Evolutionary conservation across 2,888 invertebrate species (phyloP).

Genomic region (Apotomis capreana): DNA sequence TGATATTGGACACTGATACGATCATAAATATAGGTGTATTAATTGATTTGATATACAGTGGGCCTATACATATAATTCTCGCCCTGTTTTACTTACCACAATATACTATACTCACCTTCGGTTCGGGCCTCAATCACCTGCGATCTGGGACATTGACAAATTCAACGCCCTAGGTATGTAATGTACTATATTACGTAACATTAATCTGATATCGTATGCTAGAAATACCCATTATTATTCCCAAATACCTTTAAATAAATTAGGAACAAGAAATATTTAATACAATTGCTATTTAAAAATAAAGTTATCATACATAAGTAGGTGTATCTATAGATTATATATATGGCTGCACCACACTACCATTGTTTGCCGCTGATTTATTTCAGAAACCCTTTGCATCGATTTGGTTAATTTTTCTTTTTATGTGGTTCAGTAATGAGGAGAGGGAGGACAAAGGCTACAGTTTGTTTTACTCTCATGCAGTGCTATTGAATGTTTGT

Average conservation of each 20-base stretch:
- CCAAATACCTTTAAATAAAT: constrained; percentile 15
- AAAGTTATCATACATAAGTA: constrained; percentile 13
- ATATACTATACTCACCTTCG: too few relatives aligned
- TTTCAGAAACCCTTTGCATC: constrained; percentile 41
- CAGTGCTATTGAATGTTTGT: constrained; percentile 25
- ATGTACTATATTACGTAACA: not conserved
- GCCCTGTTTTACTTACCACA: too few relatives aligned
- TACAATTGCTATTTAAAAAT: constrained; percentile 31
- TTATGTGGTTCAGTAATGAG: constrained; percentile 42
- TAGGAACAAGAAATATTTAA: constrained; percentile 13
- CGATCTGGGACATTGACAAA: too few relatives aligned
- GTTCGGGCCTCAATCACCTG: too few relatives aligned
- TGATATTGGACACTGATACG: not conserved
- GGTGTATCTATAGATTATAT: not conserved
- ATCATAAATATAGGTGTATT: not conserved
- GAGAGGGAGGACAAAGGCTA: constrained; percentile 32
- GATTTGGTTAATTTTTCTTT: constrained; percentile 41
- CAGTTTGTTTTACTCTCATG: constrained; percentile 38
- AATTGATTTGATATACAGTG: constrained; percentile 1
- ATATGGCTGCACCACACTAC: constrained; percentile 30
- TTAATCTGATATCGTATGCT: constrained; percentile 3
- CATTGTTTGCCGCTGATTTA: constrained; percentile 42
- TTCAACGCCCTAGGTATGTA: too few relatives aligned
- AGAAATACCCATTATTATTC: not conserved
- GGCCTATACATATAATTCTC: too few relatives aligned